phyloP scores from a whole-genome alignment of 2,797 vertebrate genomes.

The Pitangus sulphuratus region DNA sequence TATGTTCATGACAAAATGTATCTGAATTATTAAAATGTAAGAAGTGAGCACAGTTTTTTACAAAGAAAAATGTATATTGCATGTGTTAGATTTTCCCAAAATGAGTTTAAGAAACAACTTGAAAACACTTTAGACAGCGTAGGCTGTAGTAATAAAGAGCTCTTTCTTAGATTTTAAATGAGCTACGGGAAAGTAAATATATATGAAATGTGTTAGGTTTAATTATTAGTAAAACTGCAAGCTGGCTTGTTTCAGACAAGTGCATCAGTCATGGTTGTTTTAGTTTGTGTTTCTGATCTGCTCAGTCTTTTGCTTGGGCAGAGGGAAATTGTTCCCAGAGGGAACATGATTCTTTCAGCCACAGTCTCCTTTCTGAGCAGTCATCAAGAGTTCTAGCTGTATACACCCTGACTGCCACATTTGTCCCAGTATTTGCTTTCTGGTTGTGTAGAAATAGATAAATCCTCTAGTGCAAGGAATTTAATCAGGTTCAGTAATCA shows the following conservation, averaged over 20 bases:
- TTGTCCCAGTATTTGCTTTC: not conserved
- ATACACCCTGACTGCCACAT: not conserved
- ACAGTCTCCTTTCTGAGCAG: not conserved
- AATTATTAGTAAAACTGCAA: not conserved
- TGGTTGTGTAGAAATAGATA: not conserved
- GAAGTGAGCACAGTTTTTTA: not conserved
- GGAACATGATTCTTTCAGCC: not conserved
- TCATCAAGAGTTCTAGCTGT: not conserved
- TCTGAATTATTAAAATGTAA: not conserved
- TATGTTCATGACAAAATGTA: not conserved
- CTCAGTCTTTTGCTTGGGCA: not conserved
- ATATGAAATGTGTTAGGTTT: not conserved
- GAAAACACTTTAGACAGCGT: not conserved
- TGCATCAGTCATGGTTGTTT: slow-evolving; percentile 24
- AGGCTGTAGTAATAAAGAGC: not conserved
- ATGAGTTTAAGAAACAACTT: not conserved
- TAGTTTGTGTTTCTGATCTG: slow-evolving; percentile 22
- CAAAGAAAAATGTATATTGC: not conserved
- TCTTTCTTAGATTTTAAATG: not conserved
- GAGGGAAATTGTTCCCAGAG: not conserved
- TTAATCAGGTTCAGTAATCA: not conserved
- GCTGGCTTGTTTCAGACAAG: slow-evolving; percentile 38
- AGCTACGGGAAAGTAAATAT: not conserved
- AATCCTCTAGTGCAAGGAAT: not conserved
- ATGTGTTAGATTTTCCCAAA: not conserved